Conservation (phyloP, 2,888 invertebrate genomes). For the Theodoxus fluviatilis region DNA sequence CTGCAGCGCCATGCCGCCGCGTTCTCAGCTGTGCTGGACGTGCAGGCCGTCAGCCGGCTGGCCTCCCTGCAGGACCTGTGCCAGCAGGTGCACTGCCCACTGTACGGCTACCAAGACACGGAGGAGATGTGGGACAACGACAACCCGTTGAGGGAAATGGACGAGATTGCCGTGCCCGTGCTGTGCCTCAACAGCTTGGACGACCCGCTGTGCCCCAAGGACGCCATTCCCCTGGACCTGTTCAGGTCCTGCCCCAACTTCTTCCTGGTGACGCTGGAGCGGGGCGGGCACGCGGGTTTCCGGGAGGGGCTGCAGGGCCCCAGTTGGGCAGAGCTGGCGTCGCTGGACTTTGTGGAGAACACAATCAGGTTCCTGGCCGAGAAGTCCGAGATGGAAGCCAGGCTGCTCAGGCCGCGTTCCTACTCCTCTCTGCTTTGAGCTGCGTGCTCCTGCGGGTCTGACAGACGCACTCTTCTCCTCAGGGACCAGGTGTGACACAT, state of each 20-base stretch:
- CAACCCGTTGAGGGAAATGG: slow-evolving; percentile 55
- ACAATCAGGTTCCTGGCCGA: slow-evolving; percentile 27
- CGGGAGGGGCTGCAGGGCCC: slow-evolving; percentile 39
- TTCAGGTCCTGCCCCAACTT: slow-evolving; percentile 57
- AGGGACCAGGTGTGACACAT: too few species aligned
- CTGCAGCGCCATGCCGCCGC: slow-evolving; percentile 45
- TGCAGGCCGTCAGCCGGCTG: slow-evolving; percentile 38
- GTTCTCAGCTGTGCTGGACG: slow-evolving; percentile 41
- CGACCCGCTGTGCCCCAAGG: slow-evolving; percentile 50
- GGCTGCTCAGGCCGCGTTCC: too few species aligned
- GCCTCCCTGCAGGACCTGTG: slow-evolving; percentile 44
- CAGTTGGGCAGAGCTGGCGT: slow-evolving; percentile 48
- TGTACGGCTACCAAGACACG: slow-evolving; percentile 39
- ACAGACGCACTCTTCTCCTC: too few species aligned
- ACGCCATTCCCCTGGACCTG: slow-evolving; percentile 51
- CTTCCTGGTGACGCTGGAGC: slow-evolving; percentile 48
- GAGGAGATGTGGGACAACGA: slow-evolving; percentile 58
- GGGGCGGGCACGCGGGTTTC: slow-evolving; percentile 60
- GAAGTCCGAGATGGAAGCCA: too few species aligned
- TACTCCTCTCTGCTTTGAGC: too few species aligned
- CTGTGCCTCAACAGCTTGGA: slow-evolving; percentile 56
- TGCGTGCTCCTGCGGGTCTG: too few species aligned
- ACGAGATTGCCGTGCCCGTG: slow-evolving; percentile 56
- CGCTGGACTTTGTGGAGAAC: slow-evolving; percentile 47
- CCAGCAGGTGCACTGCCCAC: slow-evolving; percentile 42